Base-by-base conservation (phyloP, 2,797 vertebrate genomes). In the Spinus olivaceus region DNA sequence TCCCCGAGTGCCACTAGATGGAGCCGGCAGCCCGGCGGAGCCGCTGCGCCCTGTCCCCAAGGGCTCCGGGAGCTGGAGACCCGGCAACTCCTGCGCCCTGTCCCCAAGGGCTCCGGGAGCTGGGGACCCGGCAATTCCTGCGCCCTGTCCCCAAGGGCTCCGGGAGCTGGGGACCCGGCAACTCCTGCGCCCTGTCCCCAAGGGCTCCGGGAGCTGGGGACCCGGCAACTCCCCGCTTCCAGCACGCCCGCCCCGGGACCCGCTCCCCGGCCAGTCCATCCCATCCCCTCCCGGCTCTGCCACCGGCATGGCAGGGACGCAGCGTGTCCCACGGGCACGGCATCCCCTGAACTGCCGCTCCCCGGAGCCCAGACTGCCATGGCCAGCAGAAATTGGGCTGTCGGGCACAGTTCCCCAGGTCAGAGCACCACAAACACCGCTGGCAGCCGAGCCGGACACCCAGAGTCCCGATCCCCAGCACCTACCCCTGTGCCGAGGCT, bases 401-500 rank as follows among this genome's bases (percentile, higher is more conserved):
- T 33, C 10, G 46, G 33, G 32, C 18, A 51, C n/a, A n/a, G 27
- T 14, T 7, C 24, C 21, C 1, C 10, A 2, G 35, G 33, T 41
- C 14, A 50, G 21, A 79, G 35, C 72, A 12, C 5, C 27, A 1
- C 39, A 3, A 2, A 28, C 46, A 10, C 14, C 2, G 12, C 42
- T 9, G 20, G n/a, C 54, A 39, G 16, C 25, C 47, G 4, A 88
- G 17, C 9, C 0, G 2, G 32, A 8, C 56, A 42, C 35, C n/a
- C 39, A 0, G 17, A 66, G 11, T 20, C 39, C 67, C 6, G 2
- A 12, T 4, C 39, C 12, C 54, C 35, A 64, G 41, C 92, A 97
- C 98, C 98, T 98, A 99, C 99, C 99, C 97, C 98, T 30, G 98
- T 94, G 82, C 98, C 97, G 39, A 99, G 97, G 32, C 98, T 97